Base-by-base conservation (phyloP, 2,113 vertebrate species). In the Sylvia atricapilla region DNA sequence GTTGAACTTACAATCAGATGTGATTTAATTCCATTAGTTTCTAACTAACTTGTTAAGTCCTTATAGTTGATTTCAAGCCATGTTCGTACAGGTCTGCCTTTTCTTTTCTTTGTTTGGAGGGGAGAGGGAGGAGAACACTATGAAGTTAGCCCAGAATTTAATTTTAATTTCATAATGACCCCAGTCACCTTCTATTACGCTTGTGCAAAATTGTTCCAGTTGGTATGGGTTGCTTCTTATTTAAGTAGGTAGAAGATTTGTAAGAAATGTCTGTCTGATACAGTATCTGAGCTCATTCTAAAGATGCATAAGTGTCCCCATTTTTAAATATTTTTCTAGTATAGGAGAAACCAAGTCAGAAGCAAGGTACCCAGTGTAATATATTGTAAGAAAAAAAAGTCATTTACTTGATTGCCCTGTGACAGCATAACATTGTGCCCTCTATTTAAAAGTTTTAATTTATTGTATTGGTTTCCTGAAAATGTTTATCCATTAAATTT, bases 371-470 rank as follows among this genome's bases (percentile, higher is more conserved):
- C 64, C 58, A 33, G 80, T 95, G 85, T 96, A 93, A 95, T 95
- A 74, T 95, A 96, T 96, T 91, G 68, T 67, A 93, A 90, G 56
- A 90, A 94, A 82, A 82, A 75, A 92, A 90, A 31, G 68, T 97
- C 87, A 82, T 41, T 87, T 96, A 43, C 73, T 92, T 92, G 94
- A 96, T 92, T 97, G 80, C 82, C 88, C 79, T 85, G 79, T 96
- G 88, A 90, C 78, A 88, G n/a, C 72, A 8, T 87, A 94, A 94
- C 56, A 96, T 95, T 95, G 63, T 96, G 67, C 73, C 87, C 96
- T 96, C 20, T 96, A 84, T 90, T 97, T 97, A 96, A 97, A 97
- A 95, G 87, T 79, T 90, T 93, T 96, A 95, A 96, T 95, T 74
- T 95, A 93, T 96, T 98, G 88, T 96, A 90, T 67, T 96, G 83